Conservation (phyloP, 2,113 vertebrate genomes). For the Pelodiscus sinensis region DNA sequence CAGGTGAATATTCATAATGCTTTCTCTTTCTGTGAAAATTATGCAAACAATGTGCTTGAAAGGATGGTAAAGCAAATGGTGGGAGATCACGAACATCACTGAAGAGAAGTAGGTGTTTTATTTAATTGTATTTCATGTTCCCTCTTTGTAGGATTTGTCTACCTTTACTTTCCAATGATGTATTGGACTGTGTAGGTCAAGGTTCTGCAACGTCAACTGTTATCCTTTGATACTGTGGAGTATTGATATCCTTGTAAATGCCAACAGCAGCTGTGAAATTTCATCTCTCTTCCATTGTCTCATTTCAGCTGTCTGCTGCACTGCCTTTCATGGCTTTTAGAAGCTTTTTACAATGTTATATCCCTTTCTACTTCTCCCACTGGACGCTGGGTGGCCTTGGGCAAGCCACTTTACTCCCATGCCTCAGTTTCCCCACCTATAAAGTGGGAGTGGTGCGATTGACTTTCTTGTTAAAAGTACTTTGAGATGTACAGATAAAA, state of each 20-base stretch:
- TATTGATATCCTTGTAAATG: not conserved
- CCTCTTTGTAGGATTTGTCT: not conserved
- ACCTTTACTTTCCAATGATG: not conserved
- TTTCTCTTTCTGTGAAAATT: not conserved
- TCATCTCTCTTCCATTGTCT: not conserved
- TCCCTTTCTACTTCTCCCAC: not conserved
- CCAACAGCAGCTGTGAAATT: not conserved
- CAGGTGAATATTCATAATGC: not conserved
- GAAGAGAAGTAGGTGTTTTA: too few species aligned
- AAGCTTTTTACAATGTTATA: accelerated
- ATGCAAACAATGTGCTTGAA: not conserved
- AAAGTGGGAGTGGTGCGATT: not conserved
- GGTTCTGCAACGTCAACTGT: not conserved
- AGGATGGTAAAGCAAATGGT: not conserved
- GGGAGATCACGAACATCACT: too few species aligned
- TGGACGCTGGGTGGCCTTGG: not conserved
- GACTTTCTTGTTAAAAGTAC: not conserved
- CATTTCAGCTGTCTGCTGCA: not conserved
- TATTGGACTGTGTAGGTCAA: not conserved
- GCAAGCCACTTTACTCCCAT: not conserved
- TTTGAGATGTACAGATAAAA: not conserved
- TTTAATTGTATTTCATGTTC: not conserved
- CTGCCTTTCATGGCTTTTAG: not conserved
- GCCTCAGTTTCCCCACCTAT: not conserved
- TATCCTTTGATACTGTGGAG: not conserved